These are phyloP conservation scores for Trigoniulus corallinus DNA, from an alignment of 1,140 invertebrate genomes.

Conservation along the genomic window DNA sequence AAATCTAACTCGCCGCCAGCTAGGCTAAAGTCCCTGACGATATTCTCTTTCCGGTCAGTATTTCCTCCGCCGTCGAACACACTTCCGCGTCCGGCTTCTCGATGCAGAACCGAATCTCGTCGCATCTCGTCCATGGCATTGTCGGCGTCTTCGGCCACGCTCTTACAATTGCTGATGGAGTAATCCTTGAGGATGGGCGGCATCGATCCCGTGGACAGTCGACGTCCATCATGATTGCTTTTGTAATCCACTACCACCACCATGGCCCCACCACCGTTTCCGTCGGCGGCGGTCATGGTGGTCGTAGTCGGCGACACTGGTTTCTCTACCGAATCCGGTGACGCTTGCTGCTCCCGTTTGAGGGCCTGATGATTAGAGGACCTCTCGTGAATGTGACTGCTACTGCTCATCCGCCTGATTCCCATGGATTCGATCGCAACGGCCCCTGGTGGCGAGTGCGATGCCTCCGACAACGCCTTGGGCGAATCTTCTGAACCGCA, in stretches of 20 bases:
- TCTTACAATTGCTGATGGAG: constrained; percentile 3
- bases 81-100: constrained; percentile 24
- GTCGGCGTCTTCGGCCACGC: not conserved
- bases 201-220: constrained; percentile 1
- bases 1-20: not conserved
- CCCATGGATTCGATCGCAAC: not conserved
- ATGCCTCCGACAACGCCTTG: not conserved
- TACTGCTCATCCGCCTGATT: not conserved
- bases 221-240: not conserved
- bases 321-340: constrained; percentile 7
- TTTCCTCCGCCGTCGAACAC: constrained; percentile 35
- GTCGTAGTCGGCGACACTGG: constrained; percentile 1
- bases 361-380: constrained; percentile 9
- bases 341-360: constrained; percentile 11
- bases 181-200: constrained; percentile 12
- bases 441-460: not conserved
- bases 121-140: constrained; percentile 24
- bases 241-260: not conserved
- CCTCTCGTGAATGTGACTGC: constrained; percentile 4
- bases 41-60: not conserved
- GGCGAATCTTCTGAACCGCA: constrained; percentile 4
- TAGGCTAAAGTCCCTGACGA: not conserved
- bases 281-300: constrained; percentile 8
- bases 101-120: constrained; percentile 25
- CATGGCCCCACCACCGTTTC: constrained; percentile 1